Percentiles rank a stretch among this genome's conserved stretches.
These are phyloP conservation scores for Conops quadrifasciatus DNA, from an alignment of 2,888 invertebrate species.

Conservation along the genomic window DNA sequence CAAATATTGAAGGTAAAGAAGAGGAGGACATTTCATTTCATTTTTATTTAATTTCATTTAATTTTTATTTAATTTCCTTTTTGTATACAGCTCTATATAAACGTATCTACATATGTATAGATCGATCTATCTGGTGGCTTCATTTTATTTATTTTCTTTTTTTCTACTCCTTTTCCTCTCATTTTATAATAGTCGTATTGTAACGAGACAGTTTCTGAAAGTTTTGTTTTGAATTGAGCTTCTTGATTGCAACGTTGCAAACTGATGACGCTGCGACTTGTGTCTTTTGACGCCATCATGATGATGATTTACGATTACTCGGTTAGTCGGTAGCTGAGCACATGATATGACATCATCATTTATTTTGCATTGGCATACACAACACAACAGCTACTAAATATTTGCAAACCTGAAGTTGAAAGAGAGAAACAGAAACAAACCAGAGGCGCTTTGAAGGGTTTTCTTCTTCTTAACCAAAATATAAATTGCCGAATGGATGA, in stretches of 20 bases:
- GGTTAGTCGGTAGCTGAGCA: constrained; percentile 23
- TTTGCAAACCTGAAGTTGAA: no score
- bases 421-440: constrained; percentile 19
- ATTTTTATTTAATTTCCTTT: no score
- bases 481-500: background rate
- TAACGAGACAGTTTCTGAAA: no score
- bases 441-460: constrained; percentile 9
- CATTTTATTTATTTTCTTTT: no score
- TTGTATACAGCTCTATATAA: no score
- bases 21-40: no score
- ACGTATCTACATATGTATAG: no score
- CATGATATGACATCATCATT: constrained; percentile 52
- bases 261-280: constrained; percentile 20
- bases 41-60: no score
- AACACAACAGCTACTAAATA: constrained; percentile 8
- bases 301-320: constrained; percentile 14
- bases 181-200: no score
- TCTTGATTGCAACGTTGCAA: constrained; percentile 13
- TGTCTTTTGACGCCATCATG: constrained; percentile 11
- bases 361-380: constrained; percentile 16
- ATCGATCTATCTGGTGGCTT: no score
- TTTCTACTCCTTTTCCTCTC: no score
- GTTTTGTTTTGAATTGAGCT: background rate
- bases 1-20: no score
- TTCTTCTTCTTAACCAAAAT: background rate